A percentile compares a stretch with the other conserved stretches of the same genome.
These are phyloP conservation scores for Pseudomyrmex pallidus DNA, from an alignment of 1,140 invertebrate species.

Conservation along the genomic window DNA sequence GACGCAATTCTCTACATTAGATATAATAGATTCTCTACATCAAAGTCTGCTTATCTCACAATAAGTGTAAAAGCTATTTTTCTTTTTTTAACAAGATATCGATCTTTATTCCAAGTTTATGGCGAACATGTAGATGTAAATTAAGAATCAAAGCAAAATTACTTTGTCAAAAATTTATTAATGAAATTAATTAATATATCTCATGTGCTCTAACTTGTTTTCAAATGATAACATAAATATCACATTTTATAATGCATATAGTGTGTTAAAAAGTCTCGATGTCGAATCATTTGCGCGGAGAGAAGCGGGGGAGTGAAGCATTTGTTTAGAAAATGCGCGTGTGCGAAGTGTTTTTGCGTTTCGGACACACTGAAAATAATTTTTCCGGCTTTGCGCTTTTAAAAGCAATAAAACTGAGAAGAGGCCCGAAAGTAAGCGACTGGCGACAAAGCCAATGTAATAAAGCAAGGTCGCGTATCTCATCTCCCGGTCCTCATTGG, in stretches of 20 bases:
- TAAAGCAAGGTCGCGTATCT: constrained; percentile 78
- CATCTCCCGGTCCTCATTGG: constrained; percentile 79
- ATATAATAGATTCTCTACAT: neutral
- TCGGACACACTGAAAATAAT: constrained; percentile 26
- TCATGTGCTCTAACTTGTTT: too few species aligned
- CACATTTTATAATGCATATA: neutral
- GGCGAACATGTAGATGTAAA: too few species aligned
- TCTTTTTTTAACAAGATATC: neutral
- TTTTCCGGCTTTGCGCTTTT: constrained; percentile 4
- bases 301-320: constrained; percentile 1
- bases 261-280: neutral
- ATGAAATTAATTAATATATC: neutral
- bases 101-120: neutral
- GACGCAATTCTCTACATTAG: neutral
- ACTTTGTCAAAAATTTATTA: neutral
- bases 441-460: constrained; percentile 75
- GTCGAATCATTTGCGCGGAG: constrained; percentile 1
- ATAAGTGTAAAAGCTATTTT: neutral
- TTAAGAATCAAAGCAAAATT: too few species aligned
- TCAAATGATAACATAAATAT: neutral
- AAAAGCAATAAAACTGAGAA: constrained; percentile 39
- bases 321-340: constrained; percentile 15
- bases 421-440: constrained; percentile 46
- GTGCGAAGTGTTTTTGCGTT: neutral
- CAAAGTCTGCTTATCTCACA: neutral